phyloP scores from a whole-genome alignment of 2,797 vertebrate species.

The Falco naumanni region DNA sequence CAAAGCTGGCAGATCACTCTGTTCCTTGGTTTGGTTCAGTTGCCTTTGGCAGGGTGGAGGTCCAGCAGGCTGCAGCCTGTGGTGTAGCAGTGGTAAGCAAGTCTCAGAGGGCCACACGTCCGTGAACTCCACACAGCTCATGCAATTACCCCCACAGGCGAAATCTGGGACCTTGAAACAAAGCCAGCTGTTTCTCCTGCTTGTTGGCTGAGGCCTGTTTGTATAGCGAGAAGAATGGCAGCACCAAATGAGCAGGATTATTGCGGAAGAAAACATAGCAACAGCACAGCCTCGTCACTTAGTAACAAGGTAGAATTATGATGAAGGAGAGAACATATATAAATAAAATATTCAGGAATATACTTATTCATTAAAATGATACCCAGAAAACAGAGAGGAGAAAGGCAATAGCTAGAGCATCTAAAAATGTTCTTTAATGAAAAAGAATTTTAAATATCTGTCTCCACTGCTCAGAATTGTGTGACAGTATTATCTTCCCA shows the following conservation, averaged over 20 bases:
- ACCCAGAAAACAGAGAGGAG: neutral
- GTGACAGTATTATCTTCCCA: constrained; percentile 54
- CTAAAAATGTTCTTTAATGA: constrained; percentile 13
- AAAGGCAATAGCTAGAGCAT: constrained; percentile 3
- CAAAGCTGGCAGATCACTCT: neutral
- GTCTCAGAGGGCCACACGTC: neutral
- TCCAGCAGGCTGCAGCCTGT: neutral
- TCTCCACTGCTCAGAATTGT: constrained; percentile 22
- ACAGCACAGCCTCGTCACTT: constrained; percentile 1
- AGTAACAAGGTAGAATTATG: constrained; percentile 14
- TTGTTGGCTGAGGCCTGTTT: constrained; percentile 1
- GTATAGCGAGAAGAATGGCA: constrained; percentile 5
- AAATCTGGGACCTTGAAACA: neutral
- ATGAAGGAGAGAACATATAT: constrained; percentile 14
- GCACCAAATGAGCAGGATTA: constrained; percentile 22
- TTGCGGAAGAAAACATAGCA: constrained; percentile 30
- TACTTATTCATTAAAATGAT: constrained; percentile 55
- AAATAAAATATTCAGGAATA: constrained; percentile 50
- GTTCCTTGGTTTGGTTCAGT: neutral
- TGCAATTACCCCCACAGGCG: neutral
- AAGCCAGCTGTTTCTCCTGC: neutral
- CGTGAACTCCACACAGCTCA: neutral
- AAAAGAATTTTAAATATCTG: constrained; percentile 54
- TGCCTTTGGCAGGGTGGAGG: neutral
- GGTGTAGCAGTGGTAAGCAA: neutral